A percentile compares a stretch with the other conserved stretches of the same genome.
phyloP scores from a whole-genome alignment of 2,888 invertebrate species.

The Timema cristinae region DNA sequence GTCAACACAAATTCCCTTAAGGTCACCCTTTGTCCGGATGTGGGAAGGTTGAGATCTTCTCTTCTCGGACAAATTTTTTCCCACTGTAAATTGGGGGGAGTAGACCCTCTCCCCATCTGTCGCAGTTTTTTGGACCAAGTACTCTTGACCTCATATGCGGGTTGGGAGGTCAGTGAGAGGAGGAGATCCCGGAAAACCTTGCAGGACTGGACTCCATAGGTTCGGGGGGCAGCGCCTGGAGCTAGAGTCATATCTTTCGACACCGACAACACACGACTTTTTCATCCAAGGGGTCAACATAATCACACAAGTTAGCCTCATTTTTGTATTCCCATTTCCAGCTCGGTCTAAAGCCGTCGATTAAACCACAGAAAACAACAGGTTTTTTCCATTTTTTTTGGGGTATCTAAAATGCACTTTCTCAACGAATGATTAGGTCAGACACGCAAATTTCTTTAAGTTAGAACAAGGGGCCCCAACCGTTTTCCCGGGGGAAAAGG shows the following conservation, averaged over 20 bases:
- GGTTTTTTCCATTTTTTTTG: too few relatives aligned
- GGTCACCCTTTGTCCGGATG: conserved; percentile 55
- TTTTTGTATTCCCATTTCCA: not conserved
- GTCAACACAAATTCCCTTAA: too few relatives aligned
- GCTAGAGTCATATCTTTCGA: conserved; percentile 60
- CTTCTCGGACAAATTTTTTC: conserved; percentile 43
- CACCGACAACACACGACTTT: not conserved
- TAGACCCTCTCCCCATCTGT: conserved; percentile 53
- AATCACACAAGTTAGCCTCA: not conserved
- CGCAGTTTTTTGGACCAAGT: conserved; percentile 58
- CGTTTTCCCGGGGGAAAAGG: too few relatives aligned
- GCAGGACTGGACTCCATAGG: conserved; percentile 56
- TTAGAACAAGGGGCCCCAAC: too few relatives aligned
- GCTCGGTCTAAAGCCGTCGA: too few relatives aligned
- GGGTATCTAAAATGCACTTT: too few relatives aligned
- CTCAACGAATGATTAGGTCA: too few relatives aligned
- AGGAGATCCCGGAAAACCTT: conserved; percentile 53
- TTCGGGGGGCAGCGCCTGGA: conserved; percentile 68
- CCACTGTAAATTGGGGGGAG: conserved; percentile 44
- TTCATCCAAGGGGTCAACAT: not conserved
- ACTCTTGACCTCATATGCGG: conserved; percentile 62
- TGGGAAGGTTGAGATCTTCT: conserved; percentile 59
- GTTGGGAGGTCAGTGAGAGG: conserved; percentile 48
- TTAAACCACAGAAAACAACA: too few relatives aligned
- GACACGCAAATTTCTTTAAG: too few relatives aligned